phyloP scores from a whole-genome alignment of 2,797 vertebrate species.

The Scolopax bukidnonensis region DNA sequence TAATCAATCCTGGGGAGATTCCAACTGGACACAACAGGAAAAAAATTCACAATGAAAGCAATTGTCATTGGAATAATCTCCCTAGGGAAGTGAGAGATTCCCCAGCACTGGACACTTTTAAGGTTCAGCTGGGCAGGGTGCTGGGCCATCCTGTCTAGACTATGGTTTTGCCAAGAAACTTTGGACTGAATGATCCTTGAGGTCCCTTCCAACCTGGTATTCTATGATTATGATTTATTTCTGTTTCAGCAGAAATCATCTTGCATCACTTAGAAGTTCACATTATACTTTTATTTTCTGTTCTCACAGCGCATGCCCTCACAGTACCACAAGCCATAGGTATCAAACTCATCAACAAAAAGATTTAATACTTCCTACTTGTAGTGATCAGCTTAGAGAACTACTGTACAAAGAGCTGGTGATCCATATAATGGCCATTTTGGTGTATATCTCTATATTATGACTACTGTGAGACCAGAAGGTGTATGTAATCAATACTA shows the following conservation, averaged over 20 bases:
- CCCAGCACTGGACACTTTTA: neutral
- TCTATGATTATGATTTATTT: neutral
- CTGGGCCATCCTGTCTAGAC: neutral
- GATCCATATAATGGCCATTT: neutral
- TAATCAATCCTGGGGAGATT: neutral
- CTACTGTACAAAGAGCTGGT: neutral
- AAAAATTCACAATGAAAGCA: neutral
- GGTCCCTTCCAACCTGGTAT: neutral
- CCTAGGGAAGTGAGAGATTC: neutral
- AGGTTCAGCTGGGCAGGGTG: neutral
- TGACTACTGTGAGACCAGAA: neutral
- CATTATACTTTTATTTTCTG: neutral
- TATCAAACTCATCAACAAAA: neutral
- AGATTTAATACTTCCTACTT: neutral
- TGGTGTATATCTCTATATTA: neutral
- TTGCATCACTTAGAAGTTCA: neutral
- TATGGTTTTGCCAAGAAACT: neutral
- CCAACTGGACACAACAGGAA: neutral
- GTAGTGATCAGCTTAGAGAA: neutral
- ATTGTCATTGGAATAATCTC: neutral
- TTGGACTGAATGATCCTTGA: neutral
- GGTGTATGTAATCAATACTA: neutral
- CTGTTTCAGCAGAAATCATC: neutral
- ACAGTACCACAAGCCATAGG: neutral
- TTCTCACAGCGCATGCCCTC: neutral